phyloP scores from a whole-genome alignment of 92 coral and sea anemone species.

The Muricea muricata region DNA sequence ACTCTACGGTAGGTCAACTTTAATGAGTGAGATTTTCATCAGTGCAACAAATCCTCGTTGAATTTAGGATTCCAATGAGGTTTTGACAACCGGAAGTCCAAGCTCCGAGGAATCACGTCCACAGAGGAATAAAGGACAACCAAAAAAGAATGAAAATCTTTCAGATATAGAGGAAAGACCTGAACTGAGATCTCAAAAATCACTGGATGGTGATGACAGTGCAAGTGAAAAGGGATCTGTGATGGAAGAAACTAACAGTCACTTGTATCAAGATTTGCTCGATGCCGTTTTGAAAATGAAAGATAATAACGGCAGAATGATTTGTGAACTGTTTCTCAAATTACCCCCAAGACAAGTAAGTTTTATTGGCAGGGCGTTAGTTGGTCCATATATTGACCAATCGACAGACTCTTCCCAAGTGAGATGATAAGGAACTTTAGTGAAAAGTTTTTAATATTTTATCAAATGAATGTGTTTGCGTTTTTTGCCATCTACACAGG shows the following conservation, averaged over 20 bases:
- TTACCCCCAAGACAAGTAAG: conserved; percentile 89
- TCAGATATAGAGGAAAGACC: conserved; percentile 33
- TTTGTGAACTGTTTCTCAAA: conserved; percentile 91
- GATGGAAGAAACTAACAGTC: conserved; percentile 41
- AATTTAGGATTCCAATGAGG: background rate
- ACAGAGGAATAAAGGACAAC: background rate
- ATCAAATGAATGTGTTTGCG: too few relatives aligned
- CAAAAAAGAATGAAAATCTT: conserved; percentile 17
- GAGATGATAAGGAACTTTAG: too few relatives aligned
- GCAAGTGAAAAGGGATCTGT: conserved; percentile 44
- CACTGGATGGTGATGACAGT: conserved; percentile 45
- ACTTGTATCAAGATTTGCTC: conserved; percentile 79
- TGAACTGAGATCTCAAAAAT: conserved; percentile 17
- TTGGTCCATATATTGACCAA: too few relatives aligned
- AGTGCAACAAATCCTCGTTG: background rate
- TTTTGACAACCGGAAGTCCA: background rate
- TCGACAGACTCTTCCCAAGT: too few relatives aligned
- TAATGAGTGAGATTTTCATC: too few relatives aligned
- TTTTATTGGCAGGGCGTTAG: too few relatives aligned
- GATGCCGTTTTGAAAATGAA: conserved; percentile 90
- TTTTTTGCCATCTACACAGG: too few relatives aligned
- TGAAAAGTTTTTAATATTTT: too few relatives aligned
- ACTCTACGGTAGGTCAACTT: too few relatives aligned
- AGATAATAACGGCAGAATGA: conserved; percentile 84
- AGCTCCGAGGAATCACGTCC: background rate